Percentiles rank a stretch among this genome's conserved stretches.
phyloP scores from a whole-genome alignment of 2,113 vertebrate genomes.

The Ceuthmochares aereus region DNA sequence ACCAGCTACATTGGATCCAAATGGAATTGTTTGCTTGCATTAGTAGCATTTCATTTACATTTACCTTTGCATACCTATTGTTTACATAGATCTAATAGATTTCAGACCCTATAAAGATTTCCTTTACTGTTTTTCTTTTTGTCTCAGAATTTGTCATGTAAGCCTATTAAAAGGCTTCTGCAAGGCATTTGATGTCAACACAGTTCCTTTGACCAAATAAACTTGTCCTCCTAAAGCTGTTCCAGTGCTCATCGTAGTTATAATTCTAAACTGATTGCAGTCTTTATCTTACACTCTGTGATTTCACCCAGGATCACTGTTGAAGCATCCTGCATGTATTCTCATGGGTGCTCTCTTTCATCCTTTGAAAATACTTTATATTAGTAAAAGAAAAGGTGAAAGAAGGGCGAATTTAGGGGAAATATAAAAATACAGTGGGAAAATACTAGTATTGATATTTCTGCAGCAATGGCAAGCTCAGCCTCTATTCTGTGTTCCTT shows the following conservation, averaged over 20 bases:
- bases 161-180: neutral
- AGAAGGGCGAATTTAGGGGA: neutral
- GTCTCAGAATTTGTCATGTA: neutral
- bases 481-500: neutral
- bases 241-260: neutral
- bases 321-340: neutral
- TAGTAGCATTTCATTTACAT: neutral
- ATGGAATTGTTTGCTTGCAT: neutral
- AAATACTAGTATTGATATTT: neutral
- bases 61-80: neutral
- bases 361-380: neutral
- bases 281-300: neutral
- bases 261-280: neutral
- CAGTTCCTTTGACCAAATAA: slow-evolving; percentile 22
- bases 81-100: neutral
- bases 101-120: neutral
- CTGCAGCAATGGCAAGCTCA: neutral
- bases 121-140: neutral
- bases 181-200: neutral
- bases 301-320: neutral
- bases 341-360: neutral
- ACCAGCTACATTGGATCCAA: neutral
- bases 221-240: neutral
- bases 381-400: neutral
- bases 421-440: neutral